These are phyloP conservation scores for Deroplatys truncata DNA, from an alignment of 2,888 invertebrate genomes.

Conservation along the genomic window DNA sequence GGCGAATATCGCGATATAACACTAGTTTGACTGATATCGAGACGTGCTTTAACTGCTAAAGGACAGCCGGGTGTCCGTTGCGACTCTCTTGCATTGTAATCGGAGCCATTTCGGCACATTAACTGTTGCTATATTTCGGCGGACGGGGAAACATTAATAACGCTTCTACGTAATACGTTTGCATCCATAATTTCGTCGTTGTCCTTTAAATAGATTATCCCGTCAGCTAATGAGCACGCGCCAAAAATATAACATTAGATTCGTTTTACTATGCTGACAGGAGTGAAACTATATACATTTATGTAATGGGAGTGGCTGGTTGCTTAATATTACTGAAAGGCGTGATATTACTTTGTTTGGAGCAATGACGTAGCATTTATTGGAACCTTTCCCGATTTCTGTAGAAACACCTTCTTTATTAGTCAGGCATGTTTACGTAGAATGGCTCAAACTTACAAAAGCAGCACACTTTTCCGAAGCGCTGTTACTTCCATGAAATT, in stretches of 20 bases:
- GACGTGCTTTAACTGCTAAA: not conserved
- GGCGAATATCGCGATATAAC: too few species aligned
- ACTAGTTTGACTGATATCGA: not conserved
- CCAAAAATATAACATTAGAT: not conserved
- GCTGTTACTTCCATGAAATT: too few species aligned
- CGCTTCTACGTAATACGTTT: not conserved
- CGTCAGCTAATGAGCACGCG: not conserved
- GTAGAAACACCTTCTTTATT: too few species aligned
- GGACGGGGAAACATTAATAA: not conserved
- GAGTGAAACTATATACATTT: too few species aligned
- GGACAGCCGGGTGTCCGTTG: not conserved
- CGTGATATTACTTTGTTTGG: too few species aligned
- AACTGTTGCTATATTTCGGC: not conserved
- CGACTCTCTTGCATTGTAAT: not conserved
- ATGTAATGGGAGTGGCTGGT: too few species aligned
- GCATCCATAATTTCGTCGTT: not conserved
- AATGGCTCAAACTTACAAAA: too few species aligned
- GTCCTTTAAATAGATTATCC: not conserved
- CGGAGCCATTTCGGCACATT: not conserved
- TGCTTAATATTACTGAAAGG: too few species aligned
- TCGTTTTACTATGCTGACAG: not conserved
- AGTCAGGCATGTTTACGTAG: too few species aligned
- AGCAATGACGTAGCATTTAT: too few species aligned
- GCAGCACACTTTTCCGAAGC: too few species aligned
- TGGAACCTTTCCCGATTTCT: too few species aligned